phyloP scores from a whole-genome alignment of 2,113 vertebrate species.

The Pristiophorus japonicus region DNA sequence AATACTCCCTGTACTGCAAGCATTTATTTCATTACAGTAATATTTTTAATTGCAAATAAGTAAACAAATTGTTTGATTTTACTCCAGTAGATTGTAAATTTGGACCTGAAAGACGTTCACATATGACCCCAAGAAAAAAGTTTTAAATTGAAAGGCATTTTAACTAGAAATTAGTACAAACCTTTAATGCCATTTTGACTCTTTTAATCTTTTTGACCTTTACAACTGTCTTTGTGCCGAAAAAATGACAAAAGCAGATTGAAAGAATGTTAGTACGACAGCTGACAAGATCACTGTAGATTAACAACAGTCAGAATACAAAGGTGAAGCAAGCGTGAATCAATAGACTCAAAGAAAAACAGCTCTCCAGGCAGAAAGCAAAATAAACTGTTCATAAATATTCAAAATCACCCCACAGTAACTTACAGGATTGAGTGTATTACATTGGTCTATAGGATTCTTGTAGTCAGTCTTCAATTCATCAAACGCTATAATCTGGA shows the following conservation, averaged over 20 bases:
- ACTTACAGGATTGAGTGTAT: constrained; percentile 98
- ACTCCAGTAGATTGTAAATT: neutral
- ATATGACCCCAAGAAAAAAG: constrained; percentile 54
- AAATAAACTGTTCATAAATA: constrained; percentile 34
- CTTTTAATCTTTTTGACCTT: constrained; percentile 99
- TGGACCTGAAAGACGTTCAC: constrained; percentile 45
- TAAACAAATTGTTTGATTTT: neutral
- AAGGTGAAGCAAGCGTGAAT: constrained; percentile 42
- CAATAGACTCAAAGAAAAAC: constrained; percentile 41
- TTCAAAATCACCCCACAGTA: constrained; percentile 43
- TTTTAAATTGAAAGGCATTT: constrained; percentile 60
- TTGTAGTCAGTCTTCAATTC: constrained; percentile 99
- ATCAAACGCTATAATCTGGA: constrained; percentile 96
- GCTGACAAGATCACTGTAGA: constrained; percentile 77
- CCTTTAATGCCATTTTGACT: constrained; percentile 99
- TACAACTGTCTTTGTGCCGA: constrained; percentile 96
- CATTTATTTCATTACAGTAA: neutral
- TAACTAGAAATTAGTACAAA: constrained; percentile 91
- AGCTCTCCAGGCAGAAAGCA: constrained; percentile 38
- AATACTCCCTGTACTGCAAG: neutral
- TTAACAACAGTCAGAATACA: constrained; percentile 72
- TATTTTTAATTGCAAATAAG: constrained; percentile 53
- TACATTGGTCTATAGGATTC: constrained; percentile 99
- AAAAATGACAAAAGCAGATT: constrained; percentile 79
- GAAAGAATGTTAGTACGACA: constrained; percentile 87